Percentiles rank a stretch among this genome's conserved stretches.
These are phyloP conservation scores for Orthosia gracilis DNA, from an alignment of 2,888 invertebrate species.

Conservation along the genomic window DNA sequence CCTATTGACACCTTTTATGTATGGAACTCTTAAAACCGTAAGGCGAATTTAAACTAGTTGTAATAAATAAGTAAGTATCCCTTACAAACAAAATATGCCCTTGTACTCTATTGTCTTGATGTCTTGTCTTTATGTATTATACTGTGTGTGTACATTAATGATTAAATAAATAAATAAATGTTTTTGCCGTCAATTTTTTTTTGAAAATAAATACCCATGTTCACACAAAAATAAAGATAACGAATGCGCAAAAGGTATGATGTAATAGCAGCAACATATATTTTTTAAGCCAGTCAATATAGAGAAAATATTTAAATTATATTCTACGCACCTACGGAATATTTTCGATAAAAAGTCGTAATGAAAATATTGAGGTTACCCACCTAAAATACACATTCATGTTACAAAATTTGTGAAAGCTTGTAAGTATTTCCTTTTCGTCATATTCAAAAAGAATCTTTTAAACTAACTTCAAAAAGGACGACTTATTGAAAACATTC, in stretches of 20 bases:
- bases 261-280: background rate
- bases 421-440: slow-evolving; percentile 34
- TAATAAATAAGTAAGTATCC: background rate
- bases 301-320: background rate
- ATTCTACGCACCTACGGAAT: too few species aligned
- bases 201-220: background rate
- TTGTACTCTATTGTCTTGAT: too few species aligned
- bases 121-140: too few species aligned
- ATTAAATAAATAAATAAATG: too few species aligned
- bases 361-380: background rate
- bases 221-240: background rate
- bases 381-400: slow-evolving; percentile 10
- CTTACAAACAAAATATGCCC: background rate
- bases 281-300: background rate
- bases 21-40: background rate
- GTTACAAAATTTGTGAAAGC: slow-evolving; percentile 1
- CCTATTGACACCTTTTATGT: background rate
- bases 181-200: background rate
- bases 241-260: background rate
- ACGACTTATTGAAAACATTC: slow-evolving; percentile 85
- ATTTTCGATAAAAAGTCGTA: background rate
- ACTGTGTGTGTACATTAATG: too few species aligned
- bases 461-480: slow-evolving; percentile 76
- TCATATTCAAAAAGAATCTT: slow-evolving; percentile 60
- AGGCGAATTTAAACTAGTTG: background rate